phyloP scores from a whole-genome alignment of 2,888 invertebrate species.

The Pristionchus mayeri region DNA sequence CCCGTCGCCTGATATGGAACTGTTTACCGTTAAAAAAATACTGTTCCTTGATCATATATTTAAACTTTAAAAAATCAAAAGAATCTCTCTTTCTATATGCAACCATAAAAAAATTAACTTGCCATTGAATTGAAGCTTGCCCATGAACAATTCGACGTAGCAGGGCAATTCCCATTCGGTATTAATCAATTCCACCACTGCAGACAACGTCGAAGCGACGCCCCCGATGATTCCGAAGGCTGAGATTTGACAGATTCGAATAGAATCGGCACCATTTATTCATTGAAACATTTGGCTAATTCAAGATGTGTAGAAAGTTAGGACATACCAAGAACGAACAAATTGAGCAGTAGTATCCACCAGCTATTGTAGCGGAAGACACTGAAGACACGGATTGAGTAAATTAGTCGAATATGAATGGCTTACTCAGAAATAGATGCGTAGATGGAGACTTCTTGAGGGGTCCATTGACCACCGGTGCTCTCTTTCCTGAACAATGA shows the following conservation, averaged over 20 bases:
- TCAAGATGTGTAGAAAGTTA: no score
- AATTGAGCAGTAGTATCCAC: neutral
- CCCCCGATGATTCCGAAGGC: constrained; percentile 62
- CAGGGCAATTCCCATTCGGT: constrained; percentile 41
- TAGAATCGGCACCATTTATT: constrained; percentile 4
- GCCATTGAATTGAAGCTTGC: neutral
- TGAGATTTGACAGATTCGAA: no score
- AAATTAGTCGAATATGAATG: neutral
- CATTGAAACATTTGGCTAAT: neutral
- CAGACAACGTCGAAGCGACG: constrained; percentile 57
- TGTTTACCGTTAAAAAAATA: no score
- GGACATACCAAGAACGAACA: constrained; percentile 9
- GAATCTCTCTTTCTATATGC: neutral
- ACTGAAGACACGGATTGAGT: neutral
- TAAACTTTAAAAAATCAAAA: neutral
- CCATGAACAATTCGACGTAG: constrained; percentile 39
- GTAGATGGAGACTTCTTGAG: neutral
- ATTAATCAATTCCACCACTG: constrained; percentile 48
- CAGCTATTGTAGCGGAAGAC: constrained; percentile 44
- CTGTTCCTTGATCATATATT: neutral
- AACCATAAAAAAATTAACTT: neutral
- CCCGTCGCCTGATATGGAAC: constrained; percentile 2
- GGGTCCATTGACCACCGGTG: neutral
- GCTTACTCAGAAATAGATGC: constrained; percentile 21
- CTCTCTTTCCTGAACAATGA: neutral